A percentile compares a stretch with the other conserved stretches of the same genome.
Conservation (phyloP, 2,888 invertebrate species). For the Leucoptera coffeella region DNA sequence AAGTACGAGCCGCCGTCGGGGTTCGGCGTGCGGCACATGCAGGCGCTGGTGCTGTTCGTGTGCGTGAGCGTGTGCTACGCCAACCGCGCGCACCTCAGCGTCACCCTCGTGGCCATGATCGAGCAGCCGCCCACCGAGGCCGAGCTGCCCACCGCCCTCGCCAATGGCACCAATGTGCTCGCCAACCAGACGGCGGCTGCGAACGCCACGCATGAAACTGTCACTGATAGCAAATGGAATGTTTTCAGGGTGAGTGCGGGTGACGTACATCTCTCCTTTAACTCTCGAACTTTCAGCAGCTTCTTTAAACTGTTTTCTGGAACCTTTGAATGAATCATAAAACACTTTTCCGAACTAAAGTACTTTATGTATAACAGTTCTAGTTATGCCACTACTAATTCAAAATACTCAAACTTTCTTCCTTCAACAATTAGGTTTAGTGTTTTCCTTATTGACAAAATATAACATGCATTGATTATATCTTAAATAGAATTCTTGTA, state of each 20-base stretch:
- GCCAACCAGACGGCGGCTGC: no score
- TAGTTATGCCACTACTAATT: no score
- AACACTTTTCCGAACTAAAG: no score
- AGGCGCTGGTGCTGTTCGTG: slow-evolving; percentile 18
- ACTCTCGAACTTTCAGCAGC: no score
- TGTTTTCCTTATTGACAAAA: not conserved
- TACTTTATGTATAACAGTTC: no score
- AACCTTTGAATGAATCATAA: no score
- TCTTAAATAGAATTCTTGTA: not conserved
- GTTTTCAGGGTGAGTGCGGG: not conserved
- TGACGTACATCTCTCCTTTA: no score
- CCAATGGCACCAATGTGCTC: no score
- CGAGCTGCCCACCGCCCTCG: no score
- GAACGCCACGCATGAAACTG: not conserved
- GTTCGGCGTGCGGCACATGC: slow-evolving; percentile 20
- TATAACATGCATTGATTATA: not conserved
- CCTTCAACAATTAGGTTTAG: not conserved
- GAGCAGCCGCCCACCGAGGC: no score
- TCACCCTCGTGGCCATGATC: slow-evolving; percentile 30
- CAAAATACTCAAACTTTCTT: not conserved
- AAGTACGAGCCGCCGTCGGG: no score
- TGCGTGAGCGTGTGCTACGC: slow-evolving; percentile 15
- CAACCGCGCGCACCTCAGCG: slow-evolving; percentile 14
- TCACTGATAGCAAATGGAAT: not conserved
- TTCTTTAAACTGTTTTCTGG: no score